Base-by-base conservation (phyloP, 2,797 vertebrate species). In the Crax fasciolata region DNA sequence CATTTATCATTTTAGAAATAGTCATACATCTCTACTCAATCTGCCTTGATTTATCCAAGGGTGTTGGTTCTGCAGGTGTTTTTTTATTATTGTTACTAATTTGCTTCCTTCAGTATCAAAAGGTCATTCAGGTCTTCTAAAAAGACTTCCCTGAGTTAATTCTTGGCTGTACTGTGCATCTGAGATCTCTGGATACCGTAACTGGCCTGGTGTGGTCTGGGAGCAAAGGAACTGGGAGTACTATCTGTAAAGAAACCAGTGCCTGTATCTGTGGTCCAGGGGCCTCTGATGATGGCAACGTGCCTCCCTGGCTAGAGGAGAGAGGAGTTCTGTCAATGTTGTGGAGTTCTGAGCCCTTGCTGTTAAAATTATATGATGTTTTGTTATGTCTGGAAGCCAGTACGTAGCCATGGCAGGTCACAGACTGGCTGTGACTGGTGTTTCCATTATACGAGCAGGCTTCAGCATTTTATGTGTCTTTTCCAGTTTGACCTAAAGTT, bases 1-100 rank as follows among this genome's bases (percentile, higher is more conserved):
- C 35, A 81, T 89, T 93, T 85, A 46, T 90, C 46, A 58, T 72
- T 83, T 93, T 67, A 83, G 52, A 81, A 93, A 75, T 55, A 65
- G 20, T 81, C 70, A 3, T 62, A 16, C 57, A 46, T 92, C 61
- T 92, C 46, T 89, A 87, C n/a, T 11, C 61, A 48, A 1, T 87
- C 66, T 87, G 17, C 10, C 28, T 62, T 35, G 75, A 68, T 90
- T 86, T 84, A 75, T 62, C 75, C n/a, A 62, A 90, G 46, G 3
- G 3, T 83, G 23, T 84, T 90, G 14, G 38, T 92, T 38, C 49
- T 61, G 54, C 67, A 67, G 25, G 13, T 63, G 13, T 3, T 41
- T 38, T 61, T 88, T 73, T 63, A 83, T 89, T 86, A 35, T 75
- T 68, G 83, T 89, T 87, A 38, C 54, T 87, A 89, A 62, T 91